phyloP scores from a whole-genome alignment of 2,888 invertebrate species.

The Rhagonycha lutea region DNA sequence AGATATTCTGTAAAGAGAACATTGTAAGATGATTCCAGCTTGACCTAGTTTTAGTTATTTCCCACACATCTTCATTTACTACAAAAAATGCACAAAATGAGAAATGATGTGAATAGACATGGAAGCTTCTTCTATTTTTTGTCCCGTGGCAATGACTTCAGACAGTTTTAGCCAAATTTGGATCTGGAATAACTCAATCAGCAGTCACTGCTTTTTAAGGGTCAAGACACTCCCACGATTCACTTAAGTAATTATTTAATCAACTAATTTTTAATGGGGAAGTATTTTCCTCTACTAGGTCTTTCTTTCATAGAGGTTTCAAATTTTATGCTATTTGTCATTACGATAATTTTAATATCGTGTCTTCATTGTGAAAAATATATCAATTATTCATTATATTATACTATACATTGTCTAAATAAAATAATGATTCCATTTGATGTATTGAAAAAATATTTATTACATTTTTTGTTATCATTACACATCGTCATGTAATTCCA shows the following conservation, averaged over 20 bases:
- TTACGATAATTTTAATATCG: background rate
- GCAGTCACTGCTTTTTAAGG: background rate
- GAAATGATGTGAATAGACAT: too few relatives aligned
- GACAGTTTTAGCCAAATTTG: background rate
- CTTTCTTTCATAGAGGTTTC: background rate
- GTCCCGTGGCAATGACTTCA: background rate
- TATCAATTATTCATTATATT: too few relatives aligned
- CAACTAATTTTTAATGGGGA: background rate
- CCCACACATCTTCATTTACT: background rate
- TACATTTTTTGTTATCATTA: too few relatives aligned
- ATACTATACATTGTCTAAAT: too few relatives aligned
- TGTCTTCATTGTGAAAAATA: too few relatives aligned
- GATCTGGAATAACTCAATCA: background rate
- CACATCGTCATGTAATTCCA: too few relatives aligned
- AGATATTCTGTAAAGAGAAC: background rate
- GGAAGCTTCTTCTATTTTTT: background rate
- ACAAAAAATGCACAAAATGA: too few relatives aligned
- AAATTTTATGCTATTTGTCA: background rate
- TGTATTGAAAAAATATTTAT: too few relatives aligned
- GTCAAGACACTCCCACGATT: background rate
- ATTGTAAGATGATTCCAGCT: background rate
- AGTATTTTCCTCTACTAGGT: background rate
- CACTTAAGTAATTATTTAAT: background rate
- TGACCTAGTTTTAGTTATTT: background rate
- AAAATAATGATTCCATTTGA: too few relatives aligned